Conservation (phyloP, 1,140 invertebrate genomes). For the Drosophila kepulauana region DNA sequence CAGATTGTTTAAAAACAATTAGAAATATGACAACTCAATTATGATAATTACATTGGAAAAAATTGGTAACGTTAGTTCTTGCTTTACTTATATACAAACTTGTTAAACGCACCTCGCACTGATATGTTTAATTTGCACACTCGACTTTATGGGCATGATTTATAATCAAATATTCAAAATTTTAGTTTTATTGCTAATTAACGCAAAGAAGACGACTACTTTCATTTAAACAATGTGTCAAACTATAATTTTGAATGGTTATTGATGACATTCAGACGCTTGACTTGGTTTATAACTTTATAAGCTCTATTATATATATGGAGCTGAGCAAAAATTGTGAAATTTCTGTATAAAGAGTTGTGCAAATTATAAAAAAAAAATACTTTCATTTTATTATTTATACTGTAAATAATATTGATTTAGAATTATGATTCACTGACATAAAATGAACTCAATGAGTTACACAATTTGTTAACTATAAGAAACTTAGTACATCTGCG, state of each 20-base stretch:
- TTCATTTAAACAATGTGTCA: slow-evolving; percentile 10
- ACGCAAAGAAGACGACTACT: slow-evolving; percentile 6
- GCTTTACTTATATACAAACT: not conserved
- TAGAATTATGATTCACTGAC: too few species aligned
- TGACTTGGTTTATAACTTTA: slow-evolving; percentile 9
- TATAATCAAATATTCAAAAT: slow-evolving; percentile 35
- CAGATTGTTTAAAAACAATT: too few species aligned
- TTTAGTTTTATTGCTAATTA: slow-evolving; percentile 39
- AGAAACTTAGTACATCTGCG: too few species aligned
- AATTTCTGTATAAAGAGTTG: not conserved
- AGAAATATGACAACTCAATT: too few species aligned
- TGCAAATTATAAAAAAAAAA: too few species aligned
- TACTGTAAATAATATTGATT: too few species aligned
- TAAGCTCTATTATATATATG: not conserved
- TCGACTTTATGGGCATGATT: slow-evolving; percentile 13
- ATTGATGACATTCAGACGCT: slow-evolving; percentile 3
- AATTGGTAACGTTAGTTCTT: too few species aligned
- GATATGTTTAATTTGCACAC: slow-evolving; percentile 16
- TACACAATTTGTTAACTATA: too few species aligned
- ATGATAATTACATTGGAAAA: too few species aligned
- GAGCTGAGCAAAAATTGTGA: not conserved
- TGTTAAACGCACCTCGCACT: not conserved
- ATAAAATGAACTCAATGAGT: too few species aligned
- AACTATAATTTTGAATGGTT: slow-evolving; percentile 20
- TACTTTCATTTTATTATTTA: too few species aligned